These are phyloP conservation scores for Nomada ruficornis DNA, from an alignment of 2,888 invertebrate genomes.

Conservation along the genomic window DNA sequence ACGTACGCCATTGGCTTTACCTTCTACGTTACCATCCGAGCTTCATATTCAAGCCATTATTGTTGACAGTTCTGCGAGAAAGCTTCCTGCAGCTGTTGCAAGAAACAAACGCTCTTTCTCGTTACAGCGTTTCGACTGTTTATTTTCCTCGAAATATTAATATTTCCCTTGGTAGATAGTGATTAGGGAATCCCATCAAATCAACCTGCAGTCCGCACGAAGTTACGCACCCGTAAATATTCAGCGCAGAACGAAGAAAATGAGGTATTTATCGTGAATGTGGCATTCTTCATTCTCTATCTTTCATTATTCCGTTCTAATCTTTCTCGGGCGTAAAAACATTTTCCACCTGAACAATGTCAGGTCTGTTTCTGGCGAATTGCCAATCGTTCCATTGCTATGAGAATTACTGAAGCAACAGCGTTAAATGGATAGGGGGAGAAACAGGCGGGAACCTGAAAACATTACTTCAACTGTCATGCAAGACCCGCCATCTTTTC, in stretches of 20 bases:
- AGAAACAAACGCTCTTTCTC: constrained; percentile 45
- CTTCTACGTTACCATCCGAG: constrained; percentile 43
- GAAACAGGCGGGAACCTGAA: constrained; percentile 57
- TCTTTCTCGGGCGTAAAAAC: not conserved
- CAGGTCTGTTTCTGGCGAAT: constrained; percentile 21
- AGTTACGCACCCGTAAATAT: not conserved
- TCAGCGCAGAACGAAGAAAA: constrained; percentile 40
- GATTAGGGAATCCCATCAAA: not conserved
- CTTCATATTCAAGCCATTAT: constrained; percentile 25
- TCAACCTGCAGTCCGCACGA: constrained; percentile 18
- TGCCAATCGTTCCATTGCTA: constrained; percentile 22
- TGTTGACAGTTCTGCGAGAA: constrained; percentile 61
- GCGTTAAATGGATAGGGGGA: constrained; percentile 26
- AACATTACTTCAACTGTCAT: constrained; percentile 54
- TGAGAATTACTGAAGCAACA: constrained; percentile 27
- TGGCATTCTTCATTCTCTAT: constrained; percentile 32
- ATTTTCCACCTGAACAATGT: not conserved
- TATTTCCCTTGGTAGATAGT: not conserved
- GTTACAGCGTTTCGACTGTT: constrained; percentile 32
- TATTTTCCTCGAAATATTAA: not conserved
- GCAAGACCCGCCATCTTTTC: constrained; percentile 66
- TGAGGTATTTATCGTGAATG: constrained; percentile 62
- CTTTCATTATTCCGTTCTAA: not conserved
- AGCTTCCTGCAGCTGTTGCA: constrained; percentile 56
- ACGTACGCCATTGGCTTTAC: constrained; percentile 1